Base-by-base conservation (phyloP, 2,888 invertebrate species). In the Dasysyrphus albostriatus region DNA sequence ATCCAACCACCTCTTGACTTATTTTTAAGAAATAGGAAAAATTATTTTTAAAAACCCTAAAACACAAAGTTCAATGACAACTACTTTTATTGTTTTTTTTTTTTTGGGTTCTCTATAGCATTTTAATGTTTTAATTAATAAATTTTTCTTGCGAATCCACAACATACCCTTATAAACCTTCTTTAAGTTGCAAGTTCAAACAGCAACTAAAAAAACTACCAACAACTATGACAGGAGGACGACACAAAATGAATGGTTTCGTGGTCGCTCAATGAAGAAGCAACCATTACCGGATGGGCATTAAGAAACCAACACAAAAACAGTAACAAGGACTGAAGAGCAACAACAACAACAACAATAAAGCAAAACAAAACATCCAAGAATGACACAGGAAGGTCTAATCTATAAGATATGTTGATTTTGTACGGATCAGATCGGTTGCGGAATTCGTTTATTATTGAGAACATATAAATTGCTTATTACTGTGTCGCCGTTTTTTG, bases 341-440 rank as follows among this genome's bases (percentile, higher is more conserved):
- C n/a, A 44, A n/a, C 47, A 32, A 44, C 24, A 54, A 19, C 47
- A 19, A 59, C 8, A 14, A 34, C 10, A 29, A 51, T 37, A 72
- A 16, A 47, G 54, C 51, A 24, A 8, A n/a, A 54, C 14, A 74
- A 70, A 49, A 14, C 42, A 19, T 12, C 2, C 7, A 49, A 61
- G 16, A 49, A 69, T 51, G 42, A 70, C 75, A 76, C 42, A 61
- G 61, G 76, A 85, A 81, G 73, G 73, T 76, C 19, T 61, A 39
- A 77, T 77, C 72, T 81, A 81, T 85, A 72, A 81, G 67, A 72
- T 81, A 81, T 67, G 65, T 72, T 85, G 42, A 77, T 81, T 85
- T 81, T 81, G 58, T 63, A 24, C 39, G 61, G 61, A 61, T 61
- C 24, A 7, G 61, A 61, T 81, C 75, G 59, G 51, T 76, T 72